phyloP scores from a whole-genome alignment of 1,140 invertebrate species.

The Lanistes nyassanus region DNA sequence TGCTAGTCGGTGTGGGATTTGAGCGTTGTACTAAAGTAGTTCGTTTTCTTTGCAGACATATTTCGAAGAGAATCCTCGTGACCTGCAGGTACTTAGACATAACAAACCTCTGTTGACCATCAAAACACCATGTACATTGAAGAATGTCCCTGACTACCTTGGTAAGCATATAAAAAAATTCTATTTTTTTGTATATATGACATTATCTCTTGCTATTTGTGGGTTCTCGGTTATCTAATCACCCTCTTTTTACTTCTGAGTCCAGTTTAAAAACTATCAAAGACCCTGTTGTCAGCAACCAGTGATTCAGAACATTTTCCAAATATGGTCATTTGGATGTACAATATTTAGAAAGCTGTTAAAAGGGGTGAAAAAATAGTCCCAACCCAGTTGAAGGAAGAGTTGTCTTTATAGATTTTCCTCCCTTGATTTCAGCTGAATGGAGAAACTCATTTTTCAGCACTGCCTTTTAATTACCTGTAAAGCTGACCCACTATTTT shows the following conservation, averaged over 20 bases:
- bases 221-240: neutral
- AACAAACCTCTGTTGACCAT: constrained; percentile 91
- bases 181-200: neutral
- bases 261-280: neutral
- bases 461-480: too few species aligned
- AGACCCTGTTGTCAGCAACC: neutral
- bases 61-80: constrained; percentile 94
- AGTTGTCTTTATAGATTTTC: too few species aligned
- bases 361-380: too few species aligned
- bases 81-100: constrained; percentile 87
- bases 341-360: neutral
- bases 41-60: constrained; percentile 74
- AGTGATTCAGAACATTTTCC: neutral
- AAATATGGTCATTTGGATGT: neutral
- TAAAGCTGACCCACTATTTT: too few species aligned
- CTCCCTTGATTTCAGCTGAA: too few species aligned
- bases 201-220: neutral
- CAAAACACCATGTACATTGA: constrained; percentile 83
- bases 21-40: neutral
- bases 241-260: neutral
- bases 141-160: constrained; percentile 95
- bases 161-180: constrained; percentile 61
- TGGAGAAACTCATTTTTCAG: too few species aligned
- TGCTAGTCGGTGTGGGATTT: too few species aligned
- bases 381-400: too few species aligned